Evolutionary conservation across 2,113 vertebrate genomes (phyloP).

Genomic region (Myiozetetes cayanensis): DNA sequence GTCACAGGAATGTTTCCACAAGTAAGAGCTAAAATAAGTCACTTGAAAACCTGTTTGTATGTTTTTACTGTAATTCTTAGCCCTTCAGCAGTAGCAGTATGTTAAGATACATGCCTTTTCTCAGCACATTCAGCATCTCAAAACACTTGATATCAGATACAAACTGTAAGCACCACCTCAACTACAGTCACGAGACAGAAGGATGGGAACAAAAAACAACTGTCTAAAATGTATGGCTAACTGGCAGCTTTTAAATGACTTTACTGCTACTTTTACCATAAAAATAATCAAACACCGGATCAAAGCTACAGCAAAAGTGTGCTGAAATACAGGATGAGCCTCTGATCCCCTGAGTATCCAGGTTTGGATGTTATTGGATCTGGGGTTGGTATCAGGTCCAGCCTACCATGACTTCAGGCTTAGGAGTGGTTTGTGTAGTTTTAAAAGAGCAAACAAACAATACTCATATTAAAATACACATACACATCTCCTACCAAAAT

Average conservation of each 20-base stretch:
- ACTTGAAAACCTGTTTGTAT: background rate
- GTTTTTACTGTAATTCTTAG: background rate
- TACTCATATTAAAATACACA: background rate
- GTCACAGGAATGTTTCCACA: background rate
- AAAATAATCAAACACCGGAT: background rate
- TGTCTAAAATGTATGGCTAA: background rate
- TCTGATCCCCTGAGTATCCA: fast-evolving
- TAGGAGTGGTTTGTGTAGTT: background rate
- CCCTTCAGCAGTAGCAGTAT: background rate
- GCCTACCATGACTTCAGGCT: background rate
- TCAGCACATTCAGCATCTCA: background rate
- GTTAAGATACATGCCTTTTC: background rate
- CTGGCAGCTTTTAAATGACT: background rate
- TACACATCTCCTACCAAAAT: background rate
- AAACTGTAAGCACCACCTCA: background rate
- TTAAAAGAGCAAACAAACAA: background rate
- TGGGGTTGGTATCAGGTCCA: background rate
- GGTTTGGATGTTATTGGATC: background rate
- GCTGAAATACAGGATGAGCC: background rate
- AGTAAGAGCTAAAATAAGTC: background rate
- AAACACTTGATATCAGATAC: background rate
- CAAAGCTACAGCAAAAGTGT: background rate
- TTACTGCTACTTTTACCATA: background rate
- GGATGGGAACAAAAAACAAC: background rate
- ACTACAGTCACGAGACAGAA: background rate